A percentile compares a stretch with the other conserved stretches of the same genome.
Evolutionary conservation across 2,888 invertebrate species (phyloP).

Genomic region (Leptinotarsa peninsularis): DNA sequence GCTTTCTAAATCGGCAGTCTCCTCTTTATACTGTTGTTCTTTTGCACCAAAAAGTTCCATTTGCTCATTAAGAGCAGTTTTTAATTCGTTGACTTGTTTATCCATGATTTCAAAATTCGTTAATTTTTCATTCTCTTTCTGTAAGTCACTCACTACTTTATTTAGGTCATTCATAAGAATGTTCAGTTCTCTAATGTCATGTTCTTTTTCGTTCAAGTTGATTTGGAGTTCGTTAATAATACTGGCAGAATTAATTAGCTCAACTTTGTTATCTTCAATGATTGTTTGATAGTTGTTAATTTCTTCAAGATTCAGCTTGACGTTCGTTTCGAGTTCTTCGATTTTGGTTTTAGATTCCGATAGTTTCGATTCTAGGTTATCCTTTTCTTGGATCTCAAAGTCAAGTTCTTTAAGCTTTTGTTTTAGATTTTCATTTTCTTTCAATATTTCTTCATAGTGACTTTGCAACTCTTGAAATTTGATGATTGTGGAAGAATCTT

Average conservation of each 20-base stretch:
- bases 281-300: constrained; percentile 57
- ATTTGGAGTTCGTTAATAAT: constrained; percentile 56
- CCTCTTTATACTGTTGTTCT: constrained; percentile 70
- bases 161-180: constrained; percentile 68
- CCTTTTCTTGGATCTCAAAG: constrained; percentile 56
- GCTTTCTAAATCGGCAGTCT: constrained; percentile 65
- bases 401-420: constrained; percentile 53
- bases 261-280: constrained; percentile 60
- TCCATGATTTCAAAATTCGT: constrained; percentile 66
- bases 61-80: constrained; percentile 69
- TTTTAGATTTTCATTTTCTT: constrained; percentile 56
- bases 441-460: constrained; percentile 52
- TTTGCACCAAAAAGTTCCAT: constrained; percentile 69
- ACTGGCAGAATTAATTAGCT: constrained; percentile 58
- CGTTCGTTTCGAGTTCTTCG: constrained; percentile 54
- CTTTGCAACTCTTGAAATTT: constrained; percentile 44
- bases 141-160: constrained; percentile 67
- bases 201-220: constrained; percentile 56
- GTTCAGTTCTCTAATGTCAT: constrained; percentile 63
- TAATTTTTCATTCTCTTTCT: constrained; percentile 68
- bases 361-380: constrained; percentile 54
- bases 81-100: constrained; percentile 70
- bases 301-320: constrained; percentile 56
- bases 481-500: constrained; percentile 7
- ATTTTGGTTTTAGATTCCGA: constrained; percentile 49